phyloP scores from a whole-genome alignment of 2,797 vertebrate genomes.

The Phylloscopus collybita region DNA sequence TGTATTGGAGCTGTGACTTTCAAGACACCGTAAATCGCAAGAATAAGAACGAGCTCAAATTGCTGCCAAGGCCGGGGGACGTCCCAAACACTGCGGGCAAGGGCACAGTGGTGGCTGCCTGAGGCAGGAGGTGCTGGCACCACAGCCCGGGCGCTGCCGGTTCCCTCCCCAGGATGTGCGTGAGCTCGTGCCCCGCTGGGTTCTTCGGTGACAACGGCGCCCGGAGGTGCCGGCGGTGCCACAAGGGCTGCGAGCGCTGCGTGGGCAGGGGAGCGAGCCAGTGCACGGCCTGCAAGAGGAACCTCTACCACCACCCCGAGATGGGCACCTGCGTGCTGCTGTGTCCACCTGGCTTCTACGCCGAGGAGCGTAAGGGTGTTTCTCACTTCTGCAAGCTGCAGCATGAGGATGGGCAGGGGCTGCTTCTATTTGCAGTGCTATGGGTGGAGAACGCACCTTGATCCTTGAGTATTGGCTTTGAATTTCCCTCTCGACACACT shows the following conservation, averaged over 20 bases:
- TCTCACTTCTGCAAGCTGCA: too few relatives aligned
- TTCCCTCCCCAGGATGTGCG: slow-evolving; percentile 81
- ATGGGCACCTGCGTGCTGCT: slow-evolving; percentile 75
- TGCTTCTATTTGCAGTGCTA: neutral
- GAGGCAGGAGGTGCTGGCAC: neutral
- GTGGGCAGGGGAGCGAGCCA: slow-evolving; percentile 60
- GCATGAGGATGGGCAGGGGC: neutral
- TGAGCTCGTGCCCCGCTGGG: slow-evolving; percentile 85
- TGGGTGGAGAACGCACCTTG: neutral
- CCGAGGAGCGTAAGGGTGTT: slow-evolving; percentile 84
- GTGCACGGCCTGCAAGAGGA: slow-evolving; percentile 84
- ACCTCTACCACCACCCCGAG: slow-evolving; percentile 81
- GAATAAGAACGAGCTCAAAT: neutral
- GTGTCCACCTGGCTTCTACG: slow-evolving; percentile 81
- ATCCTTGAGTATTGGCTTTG: neutral
- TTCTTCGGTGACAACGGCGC: slow-evolving; percentile 79
- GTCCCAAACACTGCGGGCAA: accelerated
- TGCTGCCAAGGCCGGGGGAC: neutral
- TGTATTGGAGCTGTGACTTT: neutral
- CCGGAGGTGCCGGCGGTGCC: slow-evolving; percentile 84
- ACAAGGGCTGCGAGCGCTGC: slow-evolving; percentile 86
- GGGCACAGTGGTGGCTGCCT: accelerated
- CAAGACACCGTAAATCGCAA: neutral
- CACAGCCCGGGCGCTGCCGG: accelerated
- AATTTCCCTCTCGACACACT: neutral